A percentile compares a stretch with the other conserved stretches of the same genome.
Evolutionary conservation across 2,888 invertebrate species (phyloP).

Genomic region (Spisula solida): DNA sequence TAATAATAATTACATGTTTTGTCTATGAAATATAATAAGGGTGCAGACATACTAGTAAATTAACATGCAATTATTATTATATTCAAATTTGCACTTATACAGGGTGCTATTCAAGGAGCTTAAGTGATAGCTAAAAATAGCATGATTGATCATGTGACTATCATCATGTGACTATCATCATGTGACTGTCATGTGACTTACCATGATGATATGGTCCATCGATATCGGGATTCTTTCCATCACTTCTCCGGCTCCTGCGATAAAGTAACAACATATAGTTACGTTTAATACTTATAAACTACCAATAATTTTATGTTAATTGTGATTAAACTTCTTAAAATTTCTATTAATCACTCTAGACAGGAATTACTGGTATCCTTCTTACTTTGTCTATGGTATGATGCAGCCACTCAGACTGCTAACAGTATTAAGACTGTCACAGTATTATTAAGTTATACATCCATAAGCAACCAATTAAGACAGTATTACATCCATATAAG

Average conservation of each 20-base stretch:
- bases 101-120: conserved; percentile 35
- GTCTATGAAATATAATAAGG: background rate
- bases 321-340: too few relatives aligned
- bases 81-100: conserved; percentile 45
- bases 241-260: conserved; percentile 60
- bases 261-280: too few relatives aligned
- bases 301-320: too few relatives aligned
- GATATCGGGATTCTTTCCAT: conserved; percentile 69
- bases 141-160: conserved; percentile 43
- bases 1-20: background rate
- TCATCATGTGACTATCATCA: conserved; percentile 60
- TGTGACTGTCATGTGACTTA: conserved; percentile 61
- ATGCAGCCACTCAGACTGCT: too few relatives aligned
- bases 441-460: too few relatives aligned
- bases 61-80: conserved; percentile 37
- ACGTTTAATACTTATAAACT: too few relatives aligned
- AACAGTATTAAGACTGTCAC: too few relatives aligned
- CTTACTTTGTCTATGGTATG: too few relatives aligned
- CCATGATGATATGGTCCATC: conserved; percentile 73
- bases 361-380: too few relatives aligned
- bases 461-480: too few relatives aligned
- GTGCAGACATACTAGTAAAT: conserved; percentile 19
- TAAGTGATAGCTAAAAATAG: conserved; percentile 18
- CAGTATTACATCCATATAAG: too few relatives aligned
- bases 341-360: too few relatives aligned